phyloP scores from a whole-genome alignment of 2,888 invertebrate species.

The Tyria jacobaeae region DNA sequence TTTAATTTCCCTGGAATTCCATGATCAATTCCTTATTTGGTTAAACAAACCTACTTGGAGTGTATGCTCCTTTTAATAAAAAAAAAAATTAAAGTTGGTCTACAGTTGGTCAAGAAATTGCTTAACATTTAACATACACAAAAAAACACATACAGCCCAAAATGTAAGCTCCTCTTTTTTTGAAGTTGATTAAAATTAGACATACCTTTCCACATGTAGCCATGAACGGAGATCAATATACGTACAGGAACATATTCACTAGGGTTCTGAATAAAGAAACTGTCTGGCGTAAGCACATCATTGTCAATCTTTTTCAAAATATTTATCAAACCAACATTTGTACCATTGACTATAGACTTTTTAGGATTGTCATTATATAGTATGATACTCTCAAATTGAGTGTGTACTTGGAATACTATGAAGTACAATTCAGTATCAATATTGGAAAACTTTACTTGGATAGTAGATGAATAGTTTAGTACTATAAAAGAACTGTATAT shows the following conservation, averaged over 20 bases:
- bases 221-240: constrained; percentile 82
- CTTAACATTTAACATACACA: too few species aligned
- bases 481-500: constrained; percentile 63
- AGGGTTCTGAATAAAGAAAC: constrained; percentile 77
- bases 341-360: constrained; percentile 79
- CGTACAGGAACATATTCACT: constrained; percentile 63
- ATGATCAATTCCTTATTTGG: too few species aligned
- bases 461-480: constrained; percentile 59
- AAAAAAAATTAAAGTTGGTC: neutral
- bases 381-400: constrained; percentile 85
- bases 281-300: constrained; percentile 46
- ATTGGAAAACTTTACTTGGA: constrained; percentile 74
- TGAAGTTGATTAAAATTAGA: neutral
- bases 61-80: too few species aligned
- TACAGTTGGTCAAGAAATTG: too few species aligned
- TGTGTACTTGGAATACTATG: constrained; percentile 89
- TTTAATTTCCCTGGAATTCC: too few species aligned
- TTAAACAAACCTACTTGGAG: too few species aligned
- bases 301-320: constrained; percentile 46
- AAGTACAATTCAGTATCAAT: constrained; percentile 81
- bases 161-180: too few species aligned
- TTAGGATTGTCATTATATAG: constrained; percentile 74
- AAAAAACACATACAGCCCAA: too few species aligned
- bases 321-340: constrained; percentile 87
- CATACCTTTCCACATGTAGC: constrained; percentile 66